Conservation (phyloP, 2,888 invertebrate species). For the Amblyteles armatorius region DNA sequence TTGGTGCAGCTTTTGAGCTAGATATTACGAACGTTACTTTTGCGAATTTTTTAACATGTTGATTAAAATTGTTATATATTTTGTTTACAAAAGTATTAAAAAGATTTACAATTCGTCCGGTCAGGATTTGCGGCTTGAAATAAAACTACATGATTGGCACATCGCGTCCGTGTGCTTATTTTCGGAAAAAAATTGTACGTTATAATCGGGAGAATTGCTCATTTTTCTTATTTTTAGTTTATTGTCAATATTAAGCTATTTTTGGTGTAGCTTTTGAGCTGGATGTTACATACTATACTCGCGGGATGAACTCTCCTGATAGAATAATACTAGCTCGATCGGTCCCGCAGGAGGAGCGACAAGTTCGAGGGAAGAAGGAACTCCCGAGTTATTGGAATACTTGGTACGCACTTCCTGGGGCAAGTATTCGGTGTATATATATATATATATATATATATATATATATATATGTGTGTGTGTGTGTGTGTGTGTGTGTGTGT, state of each 20-base stretch:
- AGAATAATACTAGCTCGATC: slow-evolving; percentile 2
- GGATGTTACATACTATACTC: neutral
- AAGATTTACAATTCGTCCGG: too few relatives aligned
- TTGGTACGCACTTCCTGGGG: slow-evolving; percentile 68
- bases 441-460: slow-evolving; percentile 11
- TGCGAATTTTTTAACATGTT: too few relatives aligned
- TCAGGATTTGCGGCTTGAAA: too few relatives aligned
- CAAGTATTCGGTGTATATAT: slow-evolving; percentile 60
- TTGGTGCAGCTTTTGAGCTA: neutral
- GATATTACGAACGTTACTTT: neutral
- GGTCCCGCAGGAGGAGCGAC: slow-evolving; percentile 17
- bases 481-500: neutral
- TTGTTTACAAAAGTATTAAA: too few relatives aligned
- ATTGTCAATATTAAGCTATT: neutral
- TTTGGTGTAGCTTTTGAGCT: neutral
- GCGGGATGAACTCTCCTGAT: slow-evolving; percentile 12
- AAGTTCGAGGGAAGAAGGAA: slow-evolving; percentile 17
- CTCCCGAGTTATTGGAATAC: slow-evolving; percentile 76
- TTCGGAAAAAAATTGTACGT: neutral
- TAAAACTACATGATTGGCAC: neutral
- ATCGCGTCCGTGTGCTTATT: neutral
- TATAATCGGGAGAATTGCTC: neutral
- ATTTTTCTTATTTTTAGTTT: neutral
- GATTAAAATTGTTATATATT: too few relatives aligned
- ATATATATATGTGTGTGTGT: neutral